Evolutionary conservation across 35 echinoderm and acorn worm genomes (phyloP).

Genomic region (Heliocidaris erythrogramma): DNA sequence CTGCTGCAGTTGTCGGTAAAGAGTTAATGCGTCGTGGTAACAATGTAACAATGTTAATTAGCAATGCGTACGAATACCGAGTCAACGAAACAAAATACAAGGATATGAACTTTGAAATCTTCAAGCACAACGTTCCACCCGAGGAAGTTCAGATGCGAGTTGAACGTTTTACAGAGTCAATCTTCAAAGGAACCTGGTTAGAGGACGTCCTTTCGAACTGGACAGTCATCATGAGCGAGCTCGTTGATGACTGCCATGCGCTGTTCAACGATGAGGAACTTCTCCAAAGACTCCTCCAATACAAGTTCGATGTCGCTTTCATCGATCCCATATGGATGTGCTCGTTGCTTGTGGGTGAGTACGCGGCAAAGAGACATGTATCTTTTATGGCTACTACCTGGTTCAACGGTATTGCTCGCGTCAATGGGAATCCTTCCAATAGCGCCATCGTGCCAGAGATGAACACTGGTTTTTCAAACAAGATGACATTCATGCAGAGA

Average conservation of each 20-base stretch:
- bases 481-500: slow-evolving; percentile 65
- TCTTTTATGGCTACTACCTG: slow-evolving; percentile 54
- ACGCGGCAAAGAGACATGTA: slow-evolving; percentile 48
- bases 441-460: slow-evolving; percentile 58
- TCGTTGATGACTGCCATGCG: slow-evolving; percentile 58
- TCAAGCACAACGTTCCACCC: slow-evolving; percentile 50
- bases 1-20: slow-evolving; percentile 58
- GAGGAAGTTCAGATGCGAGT: slow-evolving; percentile 31
- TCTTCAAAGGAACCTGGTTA: slow-evolving; percentile 59
- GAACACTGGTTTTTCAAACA: slow-evolving; percentile 45
- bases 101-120: slow-evolving; percentile 57
- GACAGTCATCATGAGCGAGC: slow-evolving; percentile 5
- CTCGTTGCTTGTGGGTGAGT: slow-evolving; percentile 56
- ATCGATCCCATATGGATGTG: slow-evolving; percentile 57
- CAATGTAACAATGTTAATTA: slow-evolving; percentile 68
- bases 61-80: slow-evolving; percentile 54
- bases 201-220: slow-evolving; percentile 43
- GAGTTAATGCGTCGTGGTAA: slow-evolving; percentile 54
- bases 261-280: slow-evolving; percentile 55
- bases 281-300: slow-evolving; percentile 42
- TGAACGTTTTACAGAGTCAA: slow-evolving; percentile 51
- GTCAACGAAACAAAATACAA: slow-evolving; percentile 45
- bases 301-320: slow-evolving; percentile 57
- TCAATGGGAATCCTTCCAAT: slow-evolving; percentile 57
- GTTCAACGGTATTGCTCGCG: slow-evolving; percentile 39